Evolutionary conservation across 1,140 invertebrate species (phyloP).

Genomic region (Nephila pilipes): DNA sequence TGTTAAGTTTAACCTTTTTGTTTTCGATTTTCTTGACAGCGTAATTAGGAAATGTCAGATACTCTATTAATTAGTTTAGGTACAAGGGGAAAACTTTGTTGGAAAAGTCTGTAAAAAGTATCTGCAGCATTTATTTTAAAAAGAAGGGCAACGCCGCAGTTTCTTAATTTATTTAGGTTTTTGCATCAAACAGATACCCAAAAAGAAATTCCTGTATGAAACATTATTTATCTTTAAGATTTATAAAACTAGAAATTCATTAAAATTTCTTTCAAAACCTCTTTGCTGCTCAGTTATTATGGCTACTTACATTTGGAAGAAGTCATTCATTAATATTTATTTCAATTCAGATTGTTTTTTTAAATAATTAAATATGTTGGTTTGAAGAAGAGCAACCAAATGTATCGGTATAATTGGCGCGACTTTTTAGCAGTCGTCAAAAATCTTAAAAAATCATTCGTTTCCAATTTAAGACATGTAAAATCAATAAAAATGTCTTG

Average conservation of each 20-base stretch:
- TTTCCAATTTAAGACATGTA: too few species aligned
- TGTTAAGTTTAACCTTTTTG: conserved; percentile 67
- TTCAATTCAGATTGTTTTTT: too few species aligned
- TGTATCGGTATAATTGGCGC: too few species aligned
- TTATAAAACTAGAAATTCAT: conserved; percentile 39
- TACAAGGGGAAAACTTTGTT: conserved; percentile 62
- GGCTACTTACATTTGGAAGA: not conserved
- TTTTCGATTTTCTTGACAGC: conserved; percentile 71
- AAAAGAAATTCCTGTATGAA: not conserved
- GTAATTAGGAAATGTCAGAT: conserved; percentile 73
- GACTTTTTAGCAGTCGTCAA: too few species aligned
- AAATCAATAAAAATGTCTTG: too few species aligned
- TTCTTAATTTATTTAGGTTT: conserved; percentile 67
- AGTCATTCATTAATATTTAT: not conserved
- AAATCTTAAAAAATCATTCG: too few species aligned
- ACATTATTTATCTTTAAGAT: not conserved
- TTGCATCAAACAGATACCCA: conserved; percentile 32
- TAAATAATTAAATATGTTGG: too few species aligned
- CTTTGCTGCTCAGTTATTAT: not conserved
- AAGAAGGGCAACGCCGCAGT: conserved; percentile 6
- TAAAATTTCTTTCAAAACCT: not conserved
- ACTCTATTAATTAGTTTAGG: conserved; percentile 70
- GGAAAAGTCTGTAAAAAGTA: conserved; percentile 54
- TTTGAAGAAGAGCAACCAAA: too few species aligned
- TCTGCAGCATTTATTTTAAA: conserved; percentile 62